These are phyloP conservation scores for Otus sunia DNA, from an alignment of 2,113 vertebrate genomes.

Conservation along the genomic window DNA sequence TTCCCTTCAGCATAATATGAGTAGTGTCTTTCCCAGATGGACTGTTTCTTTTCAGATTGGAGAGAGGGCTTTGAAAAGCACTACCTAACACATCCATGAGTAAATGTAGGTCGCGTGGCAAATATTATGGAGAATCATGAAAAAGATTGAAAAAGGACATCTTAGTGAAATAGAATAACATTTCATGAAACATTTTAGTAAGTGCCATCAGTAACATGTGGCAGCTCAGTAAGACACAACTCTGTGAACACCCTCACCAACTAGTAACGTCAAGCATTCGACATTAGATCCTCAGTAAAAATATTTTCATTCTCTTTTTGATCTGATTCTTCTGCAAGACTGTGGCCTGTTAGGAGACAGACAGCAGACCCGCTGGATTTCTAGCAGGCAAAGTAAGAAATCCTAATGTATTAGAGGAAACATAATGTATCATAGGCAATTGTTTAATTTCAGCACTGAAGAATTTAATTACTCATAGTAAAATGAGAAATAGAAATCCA, in stretches of 20 bases:
- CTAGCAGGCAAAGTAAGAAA: neutral
- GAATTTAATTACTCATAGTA: neutral
- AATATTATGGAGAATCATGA: neutral
- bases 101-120: neutral
- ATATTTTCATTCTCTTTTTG: neutral
- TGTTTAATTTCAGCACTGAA: neutral
- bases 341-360: neutral
- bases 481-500: neutral
- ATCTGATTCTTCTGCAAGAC: neutral
- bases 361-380: neutral
- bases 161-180: neutral
- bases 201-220: neutral
- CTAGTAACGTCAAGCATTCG: neutral
- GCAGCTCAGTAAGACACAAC: neutral
- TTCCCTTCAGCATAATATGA: neutral
- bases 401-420: neutral
- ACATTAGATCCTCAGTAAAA: neutral
- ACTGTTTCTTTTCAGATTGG: neutral
- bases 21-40: neutral
- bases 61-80: neutral
- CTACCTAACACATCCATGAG: neutral
- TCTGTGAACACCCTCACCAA: neutral
- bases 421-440: neutral
- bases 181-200: neutral
- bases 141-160: neutral